Evolutionary conservation across 2,888 invertebrate species (phyloP).

Genomic region (Eupithecia insigniata): DNA sequence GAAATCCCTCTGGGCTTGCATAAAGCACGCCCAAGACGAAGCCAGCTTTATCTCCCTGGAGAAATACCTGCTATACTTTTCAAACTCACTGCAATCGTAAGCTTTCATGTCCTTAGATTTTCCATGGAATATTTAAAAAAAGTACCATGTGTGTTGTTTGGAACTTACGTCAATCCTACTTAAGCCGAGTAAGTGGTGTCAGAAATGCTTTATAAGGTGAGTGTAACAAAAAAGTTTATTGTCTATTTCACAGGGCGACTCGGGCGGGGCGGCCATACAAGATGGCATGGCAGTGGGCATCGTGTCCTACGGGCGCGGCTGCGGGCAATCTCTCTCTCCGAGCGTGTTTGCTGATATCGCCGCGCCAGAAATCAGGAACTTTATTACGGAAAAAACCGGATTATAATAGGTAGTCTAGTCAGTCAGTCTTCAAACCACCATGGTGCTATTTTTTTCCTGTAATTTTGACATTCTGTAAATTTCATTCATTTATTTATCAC

Average conservation of each 20-base stretch:
- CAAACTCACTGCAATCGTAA: no score
- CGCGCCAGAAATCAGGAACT: conserved; percentile 58
- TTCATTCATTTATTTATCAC: not conserved
- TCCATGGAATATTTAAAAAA: no score
- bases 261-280: conserved; percentile 69
- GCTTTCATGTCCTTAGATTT: no score
- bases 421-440: not conserved
- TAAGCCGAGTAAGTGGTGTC: no score
- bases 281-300: conserved; percentile 68
- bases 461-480: not conserved
- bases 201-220: not conserved
- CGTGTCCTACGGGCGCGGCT: conserved; percentile 70
- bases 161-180: no score
- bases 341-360: conserved; percentile 69
- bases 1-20: no score
- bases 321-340: conserved; percentile 63
- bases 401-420: conserved; percentile 13
- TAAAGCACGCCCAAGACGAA: no score
- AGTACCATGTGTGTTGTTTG: no score
- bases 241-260: conserved; percentile 61
- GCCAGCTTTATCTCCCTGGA: no score
- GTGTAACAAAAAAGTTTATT: not conserved
- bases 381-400: conserved; percentile 62
- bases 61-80: no score
- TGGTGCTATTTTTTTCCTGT: not conserved